Evolutionary conservation across 2,113 vertebrate genomes (phyloP), one percentile per base, ranked within the genome.

Genomic region (Channa maculata): DNA sequence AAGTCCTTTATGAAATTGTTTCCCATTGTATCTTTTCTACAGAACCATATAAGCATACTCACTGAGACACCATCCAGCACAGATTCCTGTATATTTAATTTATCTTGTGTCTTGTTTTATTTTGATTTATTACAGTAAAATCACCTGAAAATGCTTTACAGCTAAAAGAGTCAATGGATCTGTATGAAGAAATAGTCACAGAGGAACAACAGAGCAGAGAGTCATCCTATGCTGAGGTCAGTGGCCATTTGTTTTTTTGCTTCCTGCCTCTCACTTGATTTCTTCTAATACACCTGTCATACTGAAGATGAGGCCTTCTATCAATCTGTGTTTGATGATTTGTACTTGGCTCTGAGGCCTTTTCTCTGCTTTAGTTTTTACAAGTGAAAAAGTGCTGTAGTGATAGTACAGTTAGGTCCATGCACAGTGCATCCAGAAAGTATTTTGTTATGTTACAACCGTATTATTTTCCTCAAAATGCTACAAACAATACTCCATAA

Each of bases 111-210:
- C 1, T 14, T 43, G 5, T 53, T 8, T 24, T 60, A 0, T 55
- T 53, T 59, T 71, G 2, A 6, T 55, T 65, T 33, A 12, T 58
- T 59, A 36, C 82, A 86, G 91, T 95, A 90, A 90, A 11, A 86
- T 58, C 83, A 10, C 78, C 79, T 51, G 69, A 79, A 60, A 79
- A 70, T 49, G 64, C 80, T 65, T 90, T 88, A 44, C 91, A 84
- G 46, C 61, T 91, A 36, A 93, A 82, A 84, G 96, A 94, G 65
- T 94, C 95, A 10, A 94, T 99, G 89, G 97, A 99, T 88, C 94
- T 99, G 50, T 99, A 97, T 88, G 97, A 99, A 91, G 96, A 98
- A 80, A 86, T 99, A 39, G 65, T 99, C 62, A 95, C 96, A 74
- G 96, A 98, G 90, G 97, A 99, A 91, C 95, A 94, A 80, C 94